These are phyloP conservation scores for Porphyrio hochstetteri DNA, from an alignment of 2,113 vertebrate species.

Conservation along the genomic window DNA sequence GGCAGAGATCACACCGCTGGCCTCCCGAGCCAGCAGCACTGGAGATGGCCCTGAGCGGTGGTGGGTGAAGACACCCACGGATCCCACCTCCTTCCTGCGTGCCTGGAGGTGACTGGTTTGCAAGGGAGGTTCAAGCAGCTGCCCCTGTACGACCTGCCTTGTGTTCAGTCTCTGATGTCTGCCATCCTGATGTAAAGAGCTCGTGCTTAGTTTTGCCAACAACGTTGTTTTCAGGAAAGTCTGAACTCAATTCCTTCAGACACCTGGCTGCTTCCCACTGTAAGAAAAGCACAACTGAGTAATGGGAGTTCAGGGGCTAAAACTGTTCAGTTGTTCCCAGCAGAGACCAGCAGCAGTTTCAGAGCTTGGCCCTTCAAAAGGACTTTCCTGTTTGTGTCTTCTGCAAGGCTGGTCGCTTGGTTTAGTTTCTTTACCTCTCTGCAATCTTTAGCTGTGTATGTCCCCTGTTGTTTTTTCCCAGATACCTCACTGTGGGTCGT, in stretches of 20 bases:
- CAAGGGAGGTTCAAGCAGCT: neutral
- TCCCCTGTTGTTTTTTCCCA: neutral
- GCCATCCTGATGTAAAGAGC: neutral
- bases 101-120: neutral
- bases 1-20: fast-evolving
- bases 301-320: neutral
- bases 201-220: neutral
- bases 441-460: neutral
- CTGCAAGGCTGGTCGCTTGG: neutral
- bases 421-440: neutral
- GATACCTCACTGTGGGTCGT: neutral
- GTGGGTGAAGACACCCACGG: fast-evolving
- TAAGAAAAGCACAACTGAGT: neutral
- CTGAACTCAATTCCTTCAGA: neutral
- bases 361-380: neutral
- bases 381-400: neutral
- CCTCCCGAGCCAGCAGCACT: fast-evolving
- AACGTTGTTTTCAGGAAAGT: neutral
- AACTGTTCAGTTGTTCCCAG: neutral
- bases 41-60: fast-evolving
- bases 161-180: neutral
- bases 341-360: neutral
- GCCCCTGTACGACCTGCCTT: neutral
- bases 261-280: neutral
- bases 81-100: neutral